Base-by-base conservation (phyloP, 2,888 invertebrate species). In the Odiellus spinosus region DNA sequence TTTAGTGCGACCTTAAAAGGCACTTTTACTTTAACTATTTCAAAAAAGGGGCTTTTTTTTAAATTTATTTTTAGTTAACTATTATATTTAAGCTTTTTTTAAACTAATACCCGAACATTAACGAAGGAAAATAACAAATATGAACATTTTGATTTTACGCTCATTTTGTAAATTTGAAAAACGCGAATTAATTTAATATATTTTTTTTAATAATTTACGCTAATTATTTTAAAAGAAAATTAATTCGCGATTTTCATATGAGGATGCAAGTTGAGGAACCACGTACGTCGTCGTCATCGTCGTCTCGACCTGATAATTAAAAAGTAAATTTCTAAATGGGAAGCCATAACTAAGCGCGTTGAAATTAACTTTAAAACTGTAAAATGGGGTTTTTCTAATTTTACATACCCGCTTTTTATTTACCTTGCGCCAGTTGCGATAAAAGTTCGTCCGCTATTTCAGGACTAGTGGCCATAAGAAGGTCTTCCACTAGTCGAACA, bases 401-500 rank as follows among this genome's bases (percentile, higher is more conserved):
- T 42, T 51, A 51, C 52, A 40, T 52, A 52, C 52, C 52, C 49
- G 42, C 42, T 26, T 26, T 47, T 19, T 52, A 52, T 46, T 52
- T 55, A 56, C 56, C 54, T 55, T 49, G 43, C 33, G 51, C 48
- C 47, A 55, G 49, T 51, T 55, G 49, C 21, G 53, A 48, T 17
- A 56, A 53, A 10, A 56, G 45, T 38, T 53, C 51, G 40, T 56
- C 55, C 12, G 53, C 56, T 18, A 45, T 42, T 17, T 56, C 56
- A n/a, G 54, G 47, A 14, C 53, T 49, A 11, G 54, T 53, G 8
- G 54, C 63, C 21, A 60, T 49, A 43, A 65, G 59, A 18, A 67
- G 56, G 20, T 63, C 61, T 36, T 59, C 60, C 46, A 67, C 60
- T 17, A 65, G 49, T 32, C 57, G 55, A 2, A 62, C 60, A 3